A percentile compares a stretch with the other conserved stretches of the same genome.
Evolutionary conservation across 1,140 invertebrate genomes (phyloP).

Genomic region (Neocloeon triangulifer): DNA sequence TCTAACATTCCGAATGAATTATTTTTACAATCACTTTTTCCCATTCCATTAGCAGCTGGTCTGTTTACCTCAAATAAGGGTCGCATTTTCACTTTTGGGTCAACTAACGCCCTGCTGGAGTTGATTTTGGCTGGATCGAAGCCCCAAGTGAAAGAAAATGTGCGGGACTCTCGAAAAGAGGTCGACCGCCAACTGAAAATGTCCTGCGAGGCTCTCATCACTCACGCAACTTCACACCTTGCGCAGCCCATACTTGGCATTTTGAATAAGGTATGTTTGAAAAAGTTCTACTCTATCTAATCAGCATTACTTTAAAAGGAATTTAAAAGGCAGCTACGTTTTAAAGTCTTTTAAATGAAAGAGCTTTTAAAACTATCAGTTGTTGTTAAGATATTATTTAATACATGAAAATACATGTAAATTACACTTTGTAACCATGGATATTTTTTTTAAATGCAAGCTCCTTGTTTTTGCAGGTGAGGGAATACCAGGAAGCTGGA

Average conservation of each 20-base stretch:
- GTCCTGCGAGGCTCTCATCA: slow-evolving; percentile 80
- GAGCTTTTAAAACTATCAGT: no score
- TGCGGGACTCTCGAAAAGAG: slow-evolving; percentile 83
- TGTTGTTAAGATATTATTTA: no score
- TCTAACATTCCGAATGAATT: slow-evolving; percentile 4
- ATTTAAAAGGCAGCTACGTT: no score
- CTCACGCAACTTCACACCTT: slow-evolving; percentile 51
- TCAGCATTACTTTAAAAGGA: no score
- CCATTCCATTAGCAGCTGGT: slow-evolving; percentile 35
- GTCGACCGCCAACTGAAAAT: slow-evolving; percentile 79
- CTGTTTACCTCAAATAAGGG: slow-evolving; percentile 74
- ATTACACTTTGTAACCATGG: no score
- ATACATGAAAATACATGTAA: no score
- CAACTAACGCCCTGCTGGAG: slow-evolving; percentile 78
- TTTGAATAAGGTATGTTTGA: no score
- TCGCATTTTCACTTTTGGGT: slow-evolving; percentile 65
- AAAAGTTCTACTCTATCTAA: no score
- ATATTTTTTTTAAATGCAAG: no score
- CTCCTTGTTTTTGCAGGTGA: no score
- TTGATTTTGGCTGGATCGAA: slow-evolving; percentile 69
- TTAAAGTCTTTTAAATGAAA: no score
- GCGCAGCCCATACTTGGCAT: slow-evolving; percentile 38
- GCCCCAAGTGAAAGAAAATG: slow-evolving; percentile 74
- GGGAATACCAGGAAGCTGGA: no score
- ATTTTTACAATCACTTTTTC: slow-evolving; percentile 2